Evolutionary conservation across 2,797 vertebrate species (phyloP), one percentile per base, ranked within the genome.

Genomic region (Myripristis jacobus): DNA sequence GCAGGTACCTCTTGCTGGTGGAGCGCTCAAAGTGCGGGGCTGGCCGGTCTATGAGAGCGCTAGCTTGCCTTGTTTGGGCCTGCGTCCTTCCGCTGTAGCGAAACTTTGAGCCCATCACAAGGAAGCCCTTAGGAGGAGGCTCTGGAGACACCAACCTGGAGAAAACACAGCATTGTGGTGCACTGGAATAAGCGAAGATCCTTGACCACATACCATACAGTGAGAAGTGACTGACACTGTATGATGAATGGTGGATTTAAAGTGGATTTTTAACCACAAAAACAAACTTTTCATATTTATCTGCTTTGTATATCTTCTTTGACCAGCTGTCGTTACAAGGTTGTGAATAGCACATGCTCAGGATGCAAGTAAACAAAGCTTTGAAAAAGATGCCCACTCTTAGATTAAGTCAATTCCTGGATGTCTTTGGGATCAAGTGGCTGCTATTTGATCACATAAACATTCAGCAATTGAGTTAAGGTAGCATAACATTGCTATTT

Each of bases 21-120:
- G 97, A 98, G 60, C 98, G 95, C 63, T 98, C 96, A 3, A 99
- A 99, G 91, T 96, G 96, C 19, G 97, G 98, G 1, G 97, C 98
- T 0, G 98, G 98, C 64, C 97, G 94, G 92, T 99, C 97, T 1
- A 99, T 99, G 81, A 98, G 93, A 70, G 96, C 96, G 0, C 97
- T 98, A 79, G 98, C 98, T 91, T 99, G 97, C 53, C 98, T 95
- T 0, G 97, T 98, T 94, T 99, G 98, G 0, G 98, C 97, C 90
- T 99, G 98, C 2, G 98, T 99, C 72, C 98, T 94, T 44, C 98
- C 98, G 0, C 97, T 99, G 89, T 99, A 99, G 74, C 98, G 96
- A 79, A 99, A 99, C 94, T 98, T 99, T 79, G 98, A 99, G 87
- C 98, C 98, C 91, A 98, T 98, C 83, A 99, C 97, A 76, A 99